Base-by-base conservation (phyloP, 1,140 invertebrate species). In the Hypothenemus hampei region DNA sequence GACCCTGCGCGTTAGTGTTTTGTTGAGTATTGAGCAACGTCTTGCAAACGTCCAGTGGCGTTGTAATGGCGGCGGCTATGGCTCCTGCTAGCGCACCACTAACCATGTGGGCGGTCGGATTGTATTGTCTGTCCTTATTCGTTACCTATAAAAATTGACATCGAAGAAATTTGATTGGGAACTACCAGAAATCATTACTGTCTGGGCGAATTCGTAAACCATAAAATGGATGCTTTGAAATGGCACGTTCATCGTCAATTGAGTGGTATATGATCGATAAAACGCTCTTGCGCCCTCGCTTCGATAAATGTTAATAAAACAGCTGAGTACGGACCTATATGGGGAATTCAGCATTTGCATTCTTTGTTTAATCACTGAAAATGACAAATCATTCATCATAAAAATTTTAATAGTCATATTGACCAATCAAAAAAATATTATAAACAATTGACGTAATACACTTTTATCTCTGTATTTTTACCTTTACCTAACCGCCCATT, bases 41-140 rank as follows among this genome's bases (percentile, higher is more conserved):
- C 77, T 99, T 99, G 69, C 96, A 95, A 41, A 99, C 97, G 75
- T 99, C 97, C 18, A 99, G 73, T n/a, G 97, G 97, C 36, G 93
- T 99, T n/a, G 97, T 99, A 20, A 86, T 75, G 6, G 92, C 90
- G 24, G 96, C 91, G 1, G 96, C 93, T 18, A 93, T 73, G 7
- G 91, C 96, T 52, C 97, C 97, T 16, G 95, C 96, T 19, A 91
- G 69, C 21, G 84, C 93, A 61, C 95, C 95, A 36, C 91, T 88
- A 43, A 86, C 63, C 74, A 97, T 83, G 72, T 98, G 95, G 56
- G 90, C 89, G 49, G 72, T 59, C 3, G 96, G 95, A 76, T 93
- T 88, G 72, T 98, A 99, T 53, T 72, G 70, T 47, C 91, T 81
- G n/a, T 88, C 77, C 37, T 72, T 65, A 64, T 78, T 78, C 4